A percentile compares a stretch with the other conserved stretches of the same genome.
Evolutionary conservation across 2,888 invertebrate genomes (phyloP).

Genomic region (Blastobasis adustella): DNA sequence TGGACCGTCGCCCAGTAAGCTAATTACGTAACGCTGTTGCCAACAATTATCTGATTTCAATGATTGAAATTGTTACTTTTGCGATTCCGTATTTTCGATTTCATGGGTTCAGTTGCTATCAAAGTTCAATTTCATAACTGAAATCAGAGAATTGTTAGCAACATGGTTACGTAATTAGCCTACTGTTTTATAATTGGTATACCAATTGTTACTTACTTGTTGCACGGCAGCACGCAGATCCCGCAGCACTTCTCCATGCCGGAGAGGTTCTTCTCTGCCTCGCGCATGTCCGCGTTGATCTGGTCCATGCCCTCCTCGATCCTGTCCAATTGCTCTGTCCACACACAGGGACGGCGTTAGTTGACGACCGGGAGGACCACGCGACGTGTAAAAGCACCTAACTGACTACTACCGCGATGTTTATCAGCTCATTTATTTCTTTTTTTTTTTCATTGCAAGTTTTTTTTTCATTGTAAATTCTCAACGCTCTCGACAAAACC

Average conservation of each 20-base stretch:
- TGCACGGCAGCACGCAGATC: slow-evolving; percentile 98
- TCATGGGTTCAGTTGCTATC: too few species aligned
- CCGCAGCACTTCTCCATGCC: slow-evolving; percentile 99
- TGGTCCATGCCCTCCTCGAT: slow-evolving; percentile 99
- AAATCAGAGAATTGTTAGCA: too few species aligned
- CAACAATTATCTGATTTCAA: too few species aligned
- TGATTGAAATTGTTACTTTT: too few species aligned
- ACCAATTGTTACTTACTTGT: slow-evolving; percentile 82
- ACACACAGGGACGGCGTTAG: slow-evolving; percentile 50
- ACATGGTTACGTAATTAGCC: too few species aligned
- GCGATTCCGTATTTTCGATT: too few species aligned
- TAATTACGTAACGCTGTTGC: too few species aligned
- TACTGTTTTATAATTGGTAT: too few species aligned
- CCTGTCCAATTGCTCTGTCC: slow-evolving; percentile 98
- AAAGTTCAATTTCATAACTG: too few species aligned
- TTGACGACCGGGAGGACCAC: slow-evolving; percentile 33
- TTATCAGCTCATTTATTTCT: slow-evolving; percentile 18
- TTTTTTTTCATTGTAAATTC: slow-evolving; percentile 56
- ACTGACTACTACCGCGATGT: slow-evolving; percentile 21
- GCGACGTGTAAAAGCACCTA: slow-evolving; percentile 57
- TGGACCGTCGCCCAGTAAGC: too few species aligned
- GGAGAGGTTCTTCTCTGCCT: slow-evolving; percentile 99
- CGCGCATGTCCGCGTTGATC: slow-evolving; percentile 99
- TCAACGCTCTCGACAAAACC: slow-evolving; percentile 73
- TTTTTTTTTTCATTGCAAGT: slow-evolving; percentile 17